Base-by-base conservation (phyloP, 2,797 vertebrate genomes). In the Eidolon dupreanum region DNA sequence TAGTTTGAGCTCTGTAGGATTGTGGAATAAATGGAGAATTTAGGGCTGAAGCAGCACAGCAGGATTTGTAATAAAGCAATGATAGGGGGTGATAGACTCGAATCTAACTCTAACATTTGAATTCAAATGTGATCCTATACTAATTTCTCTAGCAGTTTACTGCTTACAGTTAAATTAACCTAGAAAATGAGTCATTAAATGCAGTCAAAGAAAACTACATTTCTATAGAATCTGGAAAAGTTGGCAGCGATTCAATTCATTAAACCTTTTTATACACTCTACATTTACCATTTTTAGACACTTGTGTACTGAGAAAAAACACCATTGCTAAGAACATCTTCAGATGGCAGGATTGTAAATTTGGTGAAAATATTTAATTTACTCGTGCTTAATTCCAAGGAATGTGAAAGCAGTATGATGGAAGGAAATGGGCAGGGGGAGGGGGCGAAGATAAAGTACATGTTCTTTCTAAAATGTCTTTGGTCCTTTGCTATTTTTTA, bases 111-210 rank as follows among this genome's bases (percentile, higher is more conserved):
- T 78, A 85, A n/a, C 9, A 82, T 90, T 90, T 95, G 73, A 93
- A 95, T 92, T 92, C 88, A 92, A 57, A 94, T 57, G 46, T 57
- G 43, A 74, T 46, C 41, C 61, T 95, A 79, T 20, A 43, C 77
- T 71, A 86, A 89, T 87, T 33, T 94, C 53, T 94, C 96, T 31
- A 79, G 55, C 61, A 84, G 61, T 92, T 95, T 90, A 78, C 68
- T 85, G 38, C 46, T 78, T 92, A 93, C 70, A 86, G 81, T 88
- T 92, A 96, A 93, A 93, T 97, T 95, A 93, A 83, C 66, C 28
- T 86, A 74, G 59, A 91, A 92, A 93, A 89, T 73, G 74, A 65
- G 77, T 90, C 82, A 94, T 51, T 95, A 79, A 53, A 61, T 19
- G 5, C 74, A 83, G 65, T 71, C 43, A 88, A 11, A 49, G 38